These are phyloP conservation scores for Xerus inauris DNA, from an alignment of 2,113 vertebrate genomes.

Conservation along the genomic window DNA sequence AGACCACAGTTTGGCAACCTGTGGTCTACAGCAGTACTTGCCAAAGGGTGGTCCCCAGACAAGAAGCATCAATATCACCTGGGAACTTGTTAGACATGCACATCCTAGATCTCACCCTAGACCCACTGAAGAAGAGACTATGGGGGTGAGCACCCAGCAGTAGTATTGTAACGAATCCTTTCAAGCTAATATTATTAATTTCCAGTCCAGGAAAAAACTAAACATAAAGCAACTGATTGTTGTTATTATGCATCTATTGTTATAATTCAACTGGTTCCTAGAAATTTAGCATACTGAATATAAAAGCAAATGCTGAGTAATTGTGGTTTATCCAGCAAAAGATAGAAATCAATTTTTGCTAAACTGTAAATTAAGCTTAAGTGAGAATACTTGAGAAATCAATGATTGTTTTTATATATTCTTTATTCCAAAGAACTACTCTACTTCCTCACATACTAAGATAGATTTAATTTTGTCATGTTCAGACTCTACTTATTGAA, in stretches of 20 bases:
- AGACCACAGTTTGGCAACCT: neutral
- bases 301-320: neutral
- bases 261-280: neutral
- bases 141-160: neutral
- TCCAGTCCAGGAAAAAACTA: neutral
- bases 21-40: neutral
- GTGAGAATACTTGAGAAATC: neutral
- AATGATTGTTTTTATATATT: neutral
- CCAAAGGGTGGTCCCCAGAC: neutral
- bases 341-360: neutral
- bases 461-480: neutral
- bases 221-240: neutral
- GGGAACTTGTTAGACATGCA: neutral
- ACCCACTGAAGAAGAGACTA: neutral
- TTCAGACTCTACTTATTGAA: neutral
- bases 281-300: neutral
- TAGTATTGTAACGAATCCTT: neutral
- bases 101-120: neutral
- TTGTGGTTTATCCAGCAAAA: neutral
- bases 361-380: neutral
- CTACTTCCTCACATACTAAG: neutral
- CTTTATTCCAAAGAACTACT: neutral
- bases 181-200: neutral
- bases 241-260: neutral
- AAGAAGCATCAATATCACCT: neutral